A percentile compares a stretch with the other conserved stretches of the same genome.
Evolutionary conservation across 2,888 invertebrate species (phyloP).

Genomic region (Conomelus anceps): DNA sequence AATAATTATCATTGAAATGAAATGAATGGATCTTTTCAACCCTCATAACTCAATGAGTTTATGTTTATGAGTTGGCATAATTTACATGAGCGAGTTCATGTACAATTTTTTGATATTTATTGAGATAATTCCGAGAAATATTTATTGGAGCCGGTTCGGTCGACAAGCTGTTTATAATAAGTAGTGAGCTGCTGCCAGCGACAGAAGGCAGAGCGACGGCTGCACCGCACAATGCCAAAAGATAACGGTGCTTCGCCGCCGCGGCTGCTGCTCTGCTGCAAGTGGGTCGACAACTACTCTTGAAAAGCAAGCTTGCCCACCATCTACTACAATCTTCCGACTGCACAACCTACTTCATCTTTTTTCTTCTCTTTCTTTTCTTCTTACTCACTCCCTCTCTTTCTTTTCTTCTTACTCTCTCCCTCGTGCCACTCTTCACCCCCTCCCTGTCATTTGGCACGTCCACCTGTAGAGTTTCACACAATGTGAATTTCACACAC

Average conservation of each 20-base stretch:
- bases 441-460: neutral
- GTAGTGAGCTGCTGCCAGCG: neutral
- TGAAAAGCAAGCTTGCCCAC: neutral
- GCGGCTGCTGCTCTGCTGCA: neutral
- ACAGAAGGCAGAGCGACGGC: neutral
- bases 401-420: neutral
- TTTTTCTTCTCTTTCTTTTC: neutral
- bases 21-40: neutral
- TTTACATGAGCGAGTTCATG: neutral
- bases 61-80: neutral
- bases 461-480: neutral
- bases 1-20: neutral
- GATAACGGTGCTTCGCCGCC: slow-evolving; percentile 7
- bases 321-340: neutral
- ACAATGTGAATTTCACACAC: neutral
- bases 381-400: neutral
- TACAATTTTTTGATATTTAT: neutral
- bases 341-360: neutral
- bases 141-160: neutral
- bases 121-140: neutral
- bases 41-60: neutral
- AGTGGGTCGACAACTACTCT: neutral
- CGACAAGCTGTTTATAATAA: neutral
- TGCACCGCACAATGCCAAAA: neutral
- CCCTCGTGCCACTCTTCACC: no score